These are phyloP conservation scores for Tylochromis polylepis DNA, from an alignment of 2,113 vertebrate species.

Conservation along the genomic window DNA sequence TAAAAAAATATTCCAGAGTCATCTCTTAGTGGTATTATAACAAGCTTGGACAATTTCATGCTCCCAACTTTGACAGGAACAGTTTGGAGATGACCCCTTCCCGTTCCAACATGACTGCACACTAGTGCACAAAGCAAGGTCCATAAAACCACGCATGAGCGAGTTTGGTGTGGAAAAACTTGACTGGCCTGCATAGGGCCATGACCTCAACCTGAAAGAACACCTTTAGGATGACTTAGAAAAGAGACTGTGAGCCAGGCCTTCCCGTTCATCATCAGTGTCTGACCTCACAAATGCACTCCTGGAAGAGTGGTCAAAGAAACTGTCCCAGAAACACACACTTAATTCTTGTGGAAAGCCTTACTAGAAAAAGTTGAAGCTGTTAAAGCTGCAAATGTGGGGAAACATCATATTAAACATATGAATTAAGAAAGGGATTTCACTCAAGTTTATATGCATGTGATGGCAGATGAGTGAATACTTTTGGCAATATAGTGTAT, in stretches of 20 bases:
- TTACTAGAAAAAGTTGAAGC: background rate
- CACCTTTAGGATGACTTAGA: background rate
- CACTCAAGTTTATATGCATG: background rate
- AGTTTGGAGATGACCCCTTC: background rate
- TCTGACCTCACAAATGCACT: background rate
- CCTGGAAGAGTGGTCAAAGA: background rate
- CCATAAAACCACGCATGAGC: background rate
- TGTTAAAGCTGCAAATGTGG: background rate
- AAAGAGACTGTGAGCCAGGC: background rate
- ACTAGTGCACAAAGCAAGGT: background rate
- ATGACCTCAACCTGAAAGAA: background rate
- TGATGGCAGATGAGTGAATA: background rate
- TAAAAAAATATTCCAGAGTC: background rate
- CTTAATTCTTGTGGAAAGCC: background rate
- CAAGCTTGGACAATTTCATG: background rate
- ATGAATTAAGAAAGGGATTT: background rate
- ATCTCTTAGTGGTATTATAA: background rate
- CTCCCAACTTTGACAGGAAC: background rate
- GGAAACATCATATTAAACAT: background rate
- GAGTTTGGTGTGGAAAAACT: background rate
- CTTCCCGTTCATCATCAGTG: background rate
- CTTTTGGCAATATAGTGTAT: too few species aligned
- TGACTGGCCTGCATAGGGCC: background rate
- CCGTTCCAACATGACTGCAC: background rate
- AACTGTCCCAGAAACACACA: background rate